A percentile compares a stretch with the other conserved stretches of the same genome.
These are phyloP conservation scores for Nephotettix cincticeps DNA, from an alignment of 1,140 invertebrate species.

Conservation along the genomic window DNA sequence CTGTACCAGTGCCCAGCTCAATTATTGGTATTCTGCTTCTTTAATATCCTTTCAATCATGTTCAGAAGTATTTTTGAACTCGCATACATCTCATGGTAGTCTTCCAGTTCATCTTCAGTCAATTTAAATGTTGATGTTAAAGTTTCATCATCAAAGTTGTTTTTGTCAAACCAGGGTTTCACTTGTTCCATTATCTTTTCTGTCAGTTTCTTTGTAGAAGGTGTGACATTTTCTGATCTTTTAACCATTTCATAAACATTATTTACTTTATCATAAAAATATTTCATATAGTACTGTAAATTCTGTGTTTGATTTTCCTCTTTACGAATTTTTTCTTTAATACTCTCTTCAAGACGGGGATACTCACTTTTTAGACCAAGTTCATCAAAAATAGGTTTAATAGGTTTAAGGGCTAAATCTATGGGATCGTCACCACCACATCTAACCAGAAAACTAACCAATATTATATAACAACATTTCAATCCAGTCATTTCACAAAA, in stretches of 20 bases:
- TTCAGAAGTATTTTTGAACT: not conserved
- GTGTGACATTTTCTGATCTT: not conserved
- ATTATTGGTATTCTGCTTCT: not conserved
- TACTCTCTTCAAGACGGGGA: not conserved
- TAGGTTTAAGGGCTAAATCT: not conserved
- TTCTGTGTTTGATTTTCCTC: not conserved
- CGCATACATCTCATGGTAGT: not conserved
- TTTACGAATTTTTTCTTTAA: not conserved
- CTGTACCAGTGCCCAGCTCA: too few species aligned
- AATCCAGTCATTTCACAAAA: too few species aligned
- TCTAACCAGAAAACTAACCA: too few species aligned
- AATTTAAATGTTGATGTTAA: not conserved
- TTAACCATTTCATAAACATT: not conserved
- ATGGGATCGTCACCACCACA: not conserved
- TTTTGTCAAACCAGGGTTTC: not conserved
- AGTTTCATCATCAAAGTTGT: not conserved
- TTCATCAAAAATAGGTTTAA: conserved; percentile 1
- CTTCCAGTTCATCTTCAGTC: not conserved
- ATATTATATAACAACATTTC: too few species aligned
- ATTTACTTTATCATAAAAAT: conserved; percentile 1
- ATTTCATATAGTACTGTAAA: not conserved
- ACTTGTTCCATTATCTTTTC: not conserved
- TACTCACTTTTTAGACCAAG: not conserved
- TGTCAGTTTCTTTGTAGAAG: not conserved
- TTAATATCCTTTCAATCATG: not conserved